Percentiles rank a stretch among this genome's conserved stretches.
phyloP scores from a whole-genome alignment of 2,888 invertebrate genomes.

The Eupithecia subfuscata region DNA sequence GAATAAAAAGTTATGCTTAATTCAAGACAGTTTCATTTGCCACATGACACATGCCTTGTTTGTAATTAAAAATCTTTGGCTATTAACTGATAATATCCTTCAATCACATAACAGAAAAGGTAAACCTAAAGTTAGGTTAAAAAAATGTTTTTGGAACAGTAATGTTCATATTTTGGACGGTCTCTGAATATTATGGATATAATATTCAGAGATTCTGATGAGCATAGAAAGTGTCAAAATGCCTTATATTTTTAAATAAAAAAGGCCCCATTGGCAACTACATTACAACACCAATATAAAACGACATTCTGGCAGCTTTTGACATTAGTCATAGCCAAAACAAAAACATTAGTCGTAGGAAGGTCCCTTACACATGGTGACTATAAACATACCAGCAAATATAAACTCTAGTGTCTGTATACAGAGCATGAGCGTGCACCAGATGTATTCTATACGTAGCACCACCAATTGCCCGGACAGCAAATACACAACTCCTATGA shows the following conservation, averaged over 20 bases:
- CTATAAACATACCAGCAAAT: conserved; percentile 90
- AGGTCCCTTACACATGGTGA: conserved; percentile 85
- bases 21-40: background rate
- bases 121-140: background rate
- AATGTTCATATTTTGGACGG: background rate
- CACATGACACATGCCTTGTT: background rate
- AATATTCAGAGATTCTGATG: background rate
- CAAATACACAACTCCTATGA: conserved; percentile 93
- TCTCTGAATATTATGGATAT: background rate
- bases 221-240: conserved; percentile 3
- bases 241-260: conserved; percentile 4
- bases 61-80: background rate
- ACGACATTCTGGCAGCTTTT: conserved; percentile 17
- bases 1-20: background rate
- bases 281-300: conserved; percentile 29
- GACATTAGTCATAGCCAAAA: background rate
- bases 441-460: conserved; percentile 93
- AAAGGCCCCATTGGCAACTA: conserved; percentile 33
- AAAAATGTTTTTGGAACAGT: background rate
- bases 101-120: background rate
- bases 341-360: conserved; percentile 77
- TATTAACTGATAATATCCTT: background rate
- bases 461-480: conserved; percentile 94
- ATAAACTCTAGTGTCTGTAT: conserved; percentile 92
- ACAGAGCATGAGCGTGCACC: conserved; percentile 93